Evolutionary conservation across 2,888 invertebrate genomes (phyloP).

Genomic region (Hydrotaea diabolus): DNA sequence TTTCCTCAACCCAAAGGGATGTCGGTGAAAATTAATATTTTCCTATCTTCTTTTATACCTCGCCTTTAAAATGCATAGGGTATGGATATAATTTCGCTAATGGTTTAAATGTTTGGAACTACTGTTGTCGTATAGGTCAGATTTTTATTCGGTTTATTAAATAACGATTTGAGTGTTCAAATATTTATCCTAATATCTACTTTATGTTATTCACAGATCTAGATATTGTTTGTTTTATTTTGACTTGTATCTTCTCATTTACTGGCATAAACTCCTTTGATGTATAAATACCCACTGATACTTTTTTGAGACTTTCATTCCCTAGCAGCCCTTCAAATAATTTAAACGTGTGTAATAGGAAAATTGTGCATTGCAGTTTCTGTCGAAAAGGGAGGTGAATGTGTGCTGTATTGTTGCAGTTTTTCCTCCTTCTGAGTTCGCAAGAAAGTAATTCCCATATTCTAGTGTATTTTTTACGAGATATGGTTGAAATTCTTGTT

Average conservation of each 20-base stretch:
- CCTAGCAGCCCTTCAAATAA: conserved; percentile 51
- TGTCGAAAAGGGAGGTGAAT: conserved; percentile 37
- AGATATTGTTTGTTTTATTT: conserved; percentile 14
- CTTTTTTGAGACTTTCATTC: conserved; percentile 44
- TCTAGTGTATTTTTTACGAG: conserved; percentile 8
- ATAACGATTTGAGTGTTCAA: no score
- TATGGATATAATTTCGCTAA: no score
- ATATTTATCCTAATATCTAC: no score
- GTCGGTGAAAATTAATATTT: neutral
- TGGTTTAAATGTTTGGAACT: no score
- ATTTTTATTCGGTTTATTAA: no score
- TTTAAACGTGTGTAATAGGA: conserved; percentile 27
- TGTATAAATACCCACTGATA: conserved; percentile 23
- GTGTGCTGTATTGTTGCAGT: conserved; percentile 6
- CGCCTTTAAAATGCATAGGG: no score
- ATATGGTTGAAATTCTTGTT: conserved; percentile 29
- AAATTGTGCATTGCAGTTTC: conserved; percentile 24
- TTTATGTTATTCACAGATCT: conserved; percentile 23
- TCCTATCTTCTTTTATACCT: no score
- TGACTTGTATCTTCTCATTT: neutral
- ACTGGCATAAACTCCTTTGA: conserved; percentile 16
- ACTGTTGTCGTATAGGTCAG: no score
- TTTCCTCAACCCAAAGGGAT: neutral
- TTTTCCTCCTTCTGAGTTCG: neutral
- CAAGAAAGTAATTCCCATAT: conserved; percentile 17